These are phyloP conservation scores for Xiphophorus hellerii DNA, from an alignment of 2,113 vertebrate genomes.

Conservation along the genomic window DNA sequence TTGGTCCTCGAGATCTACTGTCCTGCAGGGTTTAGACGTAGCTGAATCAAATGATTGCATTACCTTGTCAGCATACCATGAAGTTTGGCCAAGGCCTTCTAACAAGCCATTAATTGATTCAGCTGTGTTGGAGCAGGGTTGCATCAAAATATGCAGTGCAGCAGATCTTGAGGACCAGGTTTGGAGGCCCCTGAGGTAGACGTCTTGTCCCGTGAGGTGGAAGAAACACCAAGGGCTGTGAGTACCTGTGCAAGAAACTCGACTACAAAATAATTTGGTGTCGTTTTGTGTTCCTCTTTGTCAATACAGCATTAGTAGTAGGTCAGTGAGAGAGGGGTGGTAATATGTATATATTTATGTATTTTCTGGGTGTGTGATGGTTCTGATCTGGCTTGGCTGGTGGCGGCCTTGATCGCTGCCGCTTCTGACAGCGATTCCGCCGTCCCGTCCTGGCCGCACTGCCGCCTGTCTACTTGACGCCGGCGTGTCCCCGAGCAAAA, in stretches of 20 bases:
- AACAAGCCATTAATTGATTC: no score
- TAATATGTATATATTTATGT: slow-evolving; percentile 21
- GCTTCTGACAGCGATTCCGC: slow-evolving; percentile 85
- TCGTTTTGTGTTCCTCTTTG: slow-evolving; percentile 37
- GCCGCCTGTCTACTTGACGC: slow-evolving; percentile 78
- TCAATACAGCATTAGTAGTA: slow-evolving; percentile 16
- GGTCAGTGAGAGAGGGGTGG: slow-evolving; percentile 35
- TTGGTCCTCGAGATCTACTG: no score
- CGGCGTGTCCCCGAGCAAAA: slow-evolving; percentile 75
- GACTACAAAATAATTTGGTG: slow-evolving; percentile 34
- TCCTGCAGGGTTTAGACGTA: no score
- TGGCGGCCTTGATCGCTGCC: slow-evolving; percentile 69
- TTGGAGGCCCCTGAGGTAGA: no score
- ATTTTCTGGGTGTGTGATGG: slow-evolving; percentile 40
- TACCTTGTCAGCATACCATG: no score
- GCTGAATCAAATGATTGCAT: no score
- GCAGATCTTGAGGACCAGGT: no score
- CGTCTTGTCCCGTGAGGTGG: background rate
- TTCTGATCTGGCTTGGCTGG: slow-evolving; percentile 70
- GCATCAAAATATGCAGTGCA: no score
- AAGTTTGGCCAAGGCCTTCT: no score
- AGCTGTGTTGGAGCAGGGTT: no score
- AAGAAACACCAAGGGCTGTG: background rate
- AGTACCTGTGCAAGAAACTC: no score
- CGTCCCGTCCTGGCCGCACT: slow-evolving; percentile 68